Evolutionary conservation across 2,797 vertebrate species (phyloP).

Genomic region (Anableps anableps): DNA sequence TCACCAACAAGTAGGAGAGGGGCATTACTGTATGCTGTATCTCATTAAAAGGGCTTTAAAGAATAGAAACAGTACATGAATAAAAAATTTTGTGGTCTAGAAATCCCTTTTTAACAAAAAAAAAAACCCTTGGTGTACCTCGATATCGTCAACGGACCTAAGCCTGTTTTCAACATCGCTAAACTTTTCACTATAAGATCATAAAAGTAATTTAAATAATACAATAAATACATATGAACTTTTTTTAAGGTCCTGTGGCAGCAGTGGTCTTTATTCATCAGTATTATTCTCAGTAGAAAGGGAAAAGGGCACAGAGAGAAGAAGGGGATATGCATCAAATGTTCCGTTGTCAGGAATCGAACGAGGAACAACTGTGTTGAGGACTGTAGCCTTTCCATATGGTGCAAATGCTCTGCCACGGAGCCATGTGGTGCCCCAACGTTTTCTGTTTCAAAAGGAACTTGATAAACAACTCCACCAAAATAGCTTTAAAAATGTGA

Average conservation of each 20-base stretch:
- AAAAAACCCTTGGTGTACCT: not conserved
- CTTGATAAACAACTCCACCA: not conserved
- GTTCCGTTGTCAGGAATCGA: too few relatives aligned
- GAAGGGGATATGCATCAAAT: not conserved
- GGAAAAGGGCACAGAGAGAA: not conserved
- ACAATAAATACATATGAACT: not conserved
- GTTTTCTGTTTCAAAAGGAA: not conserved
- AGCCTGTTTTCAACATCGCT: not conserved
- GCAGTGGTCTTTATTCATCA: not conserved
- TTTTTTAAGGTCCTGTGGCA: not conserved
- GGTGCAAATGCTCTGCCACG: too few relatives aligned
- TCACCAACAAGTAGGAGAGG: not conserved
- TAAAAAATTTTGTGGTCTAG: not conserved
- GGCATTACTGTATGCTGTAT: not conserved
- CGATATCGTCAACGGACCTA: not conserved
- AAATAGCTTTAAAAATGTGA: not conserved
- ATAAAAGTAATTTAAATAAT: not conserved
- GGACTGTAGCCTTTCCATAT: too few relatives aligned
- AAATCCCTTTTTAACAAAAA: not conserved
- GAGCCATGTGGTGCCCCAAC: too few relatives aligned
- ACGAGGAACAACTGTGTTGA: too few relatives aligned
- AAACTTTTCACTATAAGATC: not conserved
- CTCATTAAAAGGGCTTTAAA: not conserved
- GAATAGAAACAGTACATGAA: not conserved
- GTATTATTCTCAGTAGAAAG: too few relatives aligned